Conservation (phyloP, 2,888 invertebrate species). For the Laspeyria flexula region DNA sequence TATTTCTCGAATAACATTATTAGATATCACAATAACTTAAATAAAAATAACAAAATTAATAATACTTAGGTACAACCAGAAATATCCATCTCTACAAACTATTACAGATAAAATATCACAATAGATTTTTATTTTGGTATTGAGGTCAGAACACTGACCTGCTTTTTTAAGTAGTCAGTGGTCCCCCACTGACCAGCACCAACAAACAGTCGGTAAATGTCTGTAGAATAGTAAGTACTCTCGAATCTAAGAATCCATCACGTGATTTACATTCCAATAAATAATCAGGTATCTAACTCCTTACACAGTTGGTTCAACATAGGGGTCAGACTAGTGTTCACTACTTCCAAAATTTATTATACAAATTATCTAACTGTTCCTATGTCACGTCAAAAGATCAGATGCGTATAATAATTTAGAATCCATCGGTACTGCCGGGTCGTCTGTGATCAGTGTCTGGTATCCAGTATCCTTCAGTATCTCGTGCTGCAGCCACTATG, state of each 20-base stretch:
- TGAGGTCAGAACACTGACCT: not conserved
- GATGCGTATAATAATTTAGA: constrained; percentile 59
- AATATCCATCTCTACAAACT: constrained; percentile 23
- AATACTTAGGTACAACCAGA: constrained; percentile 41
- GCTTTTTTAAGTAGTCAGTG: too few relatives aligned
- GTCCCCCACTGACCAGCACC: too few relatives aligned
- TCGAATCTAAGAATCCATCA: not conserved
- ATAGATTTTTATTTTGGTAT: constrained; percentile 35
- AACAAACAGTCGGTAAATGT: too few relatives aligned
- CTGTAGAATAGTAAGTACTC: too few relatives aligned
- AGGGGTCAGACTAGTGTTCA: not conserved
- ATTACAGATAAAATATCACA: constrained; percentile 42
- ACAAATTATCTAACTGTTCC: too few relatives aligned
- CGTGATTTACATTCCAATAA: not conserved
- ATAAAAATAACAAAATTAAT: constrained; percentile 33
- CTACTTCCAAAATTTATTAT: not conserved
- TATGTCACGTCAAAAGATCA: too few relatives aligned
- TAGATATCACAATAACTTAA: constrained; percentile 41
- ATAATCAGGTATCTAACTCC: too few relatives aligned
- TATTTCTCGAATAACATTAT: constrained; percentile 37
- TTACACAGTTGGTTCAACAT: not conserved
- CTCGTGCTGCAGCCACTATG: constrained; percentile 83
- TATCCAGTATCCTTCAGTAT: constrained; percentile 65
- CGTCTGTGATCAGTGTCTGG: constrained; percentile 79
- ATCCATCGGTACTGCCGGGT: constrained; percentile 80